phyloP scores from a whole-genome alignment of 2,797 vertebrate genomes.

The Aselliscus stoliczkanus region DNA sequence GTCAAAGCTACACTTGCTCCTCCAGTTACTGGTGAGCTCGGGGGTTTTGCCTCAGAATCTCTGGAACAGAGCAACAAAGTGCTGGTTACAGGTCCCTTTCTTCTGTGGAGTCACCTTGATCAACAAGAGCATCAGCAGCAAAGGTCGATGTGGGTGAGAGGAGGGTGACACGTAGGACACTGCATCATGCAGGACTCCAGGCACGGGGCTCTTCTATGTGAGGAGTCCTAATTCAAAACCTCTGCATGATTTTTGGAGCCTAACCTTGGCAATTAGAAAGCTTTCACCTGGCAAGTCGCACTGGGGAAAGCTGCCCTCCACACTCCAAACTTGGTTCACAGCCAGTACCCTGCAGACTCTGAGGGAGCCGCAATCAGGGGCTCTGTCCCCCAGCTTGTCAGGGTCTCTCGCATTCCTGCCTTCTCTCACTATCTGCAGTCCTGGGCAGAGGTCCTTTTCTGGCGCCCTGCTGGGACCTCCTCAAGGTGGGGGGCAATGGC shows the following conservation, averaged over 20 bases:
- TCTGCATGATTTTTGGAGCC: background rate
- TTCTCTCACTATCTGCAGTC: background rate
- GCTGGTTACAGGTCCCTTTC: background rate
- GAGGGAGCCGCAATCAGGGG: background rate
- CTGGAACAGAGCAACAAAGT: accelerated
- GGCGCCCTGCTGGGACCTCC: background rate
- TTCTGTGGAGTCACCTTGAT: background rate
- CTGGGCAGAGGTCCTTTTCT: background rate
- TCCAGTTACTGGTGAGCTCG: accelerated
- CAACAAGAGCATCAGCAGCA: too few species aligned
- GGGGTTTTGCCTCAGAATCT: too few species aligned
- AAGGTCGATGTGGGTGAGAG: background rate
- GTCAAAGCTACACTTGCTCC: background rate
- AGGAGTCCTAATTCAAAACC: background rate
- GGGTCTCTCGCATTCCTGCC: accelerated
- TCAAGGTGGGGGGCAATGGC: accelerated
- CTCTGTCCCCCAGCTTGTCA: background rate
- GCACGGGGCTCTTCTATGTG: accelerated
- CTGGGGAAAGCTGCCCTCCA: background rate
- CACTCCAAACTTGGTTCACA: background rate
- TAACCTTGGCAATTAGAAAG: background rate
- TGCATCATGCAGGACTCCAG: background rate
- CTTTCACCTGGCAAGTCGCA: background rate
- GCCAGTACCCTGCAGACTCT: background rate
- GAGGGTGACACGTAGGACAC: background rate